Percentiles rank a stretch among this genome's conserved stretches.
These are phyloP conservation scores for Megastigmus dorsalis DNA, from an alignment of 2,888 invertebrate species.

Conservation along the genomic window DNA sequence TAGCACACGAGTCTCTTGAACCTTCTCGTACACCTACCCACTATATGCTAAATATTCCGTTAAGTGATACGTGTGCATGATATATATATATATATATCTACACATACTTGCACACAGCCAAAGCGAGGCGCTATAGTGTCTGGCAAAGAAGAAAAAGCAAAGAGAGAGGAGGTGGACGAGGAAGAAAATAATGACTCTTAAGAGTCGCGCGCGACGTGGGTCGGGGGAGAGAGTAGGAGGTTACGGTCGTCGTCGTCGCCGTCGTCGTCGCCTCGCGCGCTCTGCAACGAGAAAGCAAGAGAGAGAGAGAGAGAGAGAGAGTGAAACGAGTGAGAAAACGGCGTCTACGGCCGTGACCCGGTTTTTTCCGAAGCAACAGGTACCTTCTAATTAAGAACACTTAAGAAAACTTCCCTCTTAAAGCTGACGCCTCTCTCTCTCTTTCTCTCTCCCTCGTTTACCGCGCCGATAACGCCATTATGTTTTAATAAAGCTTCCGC, in stretches of 20 bases:
- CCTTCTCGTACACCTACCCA: neutral
- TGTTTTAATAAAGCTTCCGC: slow-evolving; percentile 72
- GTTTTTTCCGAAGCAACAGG: slow-evolving; percentile 75
- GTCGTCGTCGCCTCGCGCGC: neutral
- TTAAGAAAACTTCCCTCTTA: slow-evolving; percentile 75
- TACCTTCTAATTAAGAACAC: slow-evolving; percentile 75
- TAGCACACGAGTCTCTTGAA: too few relatives aligned
- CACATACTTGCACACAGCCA: too few relatives aligned
- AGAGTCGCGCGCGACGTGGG: slow-evolving; percentile 65
- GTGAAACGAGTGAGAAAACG: slow-evolving; percentile 44
- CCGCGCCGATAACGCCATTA: slow-evolving; percentile 72
- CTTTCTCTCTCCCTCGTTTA: slow-evolving; percentile 54
- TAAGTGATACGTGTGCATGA: too few relatives aligned
- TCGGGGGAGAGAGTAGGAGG: slow-evolving; percentile 28
- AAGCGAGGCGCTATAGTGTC: neutral
- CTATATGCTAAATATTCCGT: slow-evolving; percentile 9
- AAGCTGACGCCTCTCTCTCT: slow-evolving; percentile 72
- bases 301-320: slow-evolving; percentile 8
- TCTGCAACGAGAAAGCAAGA: slow-evolving; percentile 32
- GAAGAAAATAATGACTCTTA: slow-evolving; percentile 74
- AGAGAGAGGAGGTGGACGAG: slow-evolving; percentile 64
- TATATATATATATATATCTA: too few relatives aligned
- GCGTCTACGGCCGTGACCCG: slow-evolving; percentile 73
- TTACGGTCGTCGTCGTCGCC: slow-evolving; percentile 6
- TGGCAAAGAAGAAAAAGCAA: slow-evolving; percentile 33